phyloP scores from a whole-genome alignment of 2,797 vertebrate genomes.

The Loriculus beryllinus region DNA sequence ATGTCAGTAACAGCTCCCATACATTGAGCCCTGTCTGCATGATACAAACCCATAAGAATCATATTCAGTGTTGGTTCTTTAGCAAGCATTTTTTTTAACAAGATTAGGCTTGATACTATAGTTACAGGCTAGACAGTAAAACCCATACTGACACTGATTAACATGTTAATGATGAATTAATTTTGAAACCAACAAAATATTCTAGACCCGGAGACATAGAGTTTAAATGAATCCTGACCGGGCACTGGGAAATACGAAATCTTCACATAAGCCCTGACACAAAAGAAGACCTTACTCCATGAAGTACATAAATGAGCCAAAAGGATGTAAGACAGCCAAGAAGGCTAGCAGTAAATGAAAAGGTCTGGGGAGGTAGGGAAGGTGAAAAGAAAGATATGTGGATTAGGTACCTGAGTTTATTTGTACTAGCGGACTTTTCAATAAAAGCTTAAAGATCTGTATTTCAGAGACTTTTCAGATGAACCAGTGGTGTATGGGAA shows the following conservation, averaged over 20 bases:
- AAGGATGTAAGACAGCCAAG: neutral
- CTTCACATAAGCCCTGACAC: constrained; percentile 10
- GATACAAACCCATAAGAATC: neutral
- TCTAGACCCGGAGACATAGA: neutral
- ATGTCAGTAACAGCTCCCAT: neutral
- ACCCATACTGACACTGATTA: neutral
- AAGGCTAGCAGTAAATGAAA: neutral
- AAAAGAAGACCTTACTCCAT: neutral
- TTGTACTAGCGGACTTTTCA: neutral
- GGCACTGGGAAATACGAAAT: constrained; percentile 30
- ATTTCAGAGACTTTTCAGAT: constrained; percentile 9
- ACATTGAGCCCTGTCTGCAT: neutral
- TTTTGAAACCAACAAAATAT: constrained; percentile 4
- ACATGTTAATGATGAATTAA: neutral
- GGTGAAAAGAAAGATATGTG: neutral
- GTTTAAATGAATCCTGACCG: constrained; percentile 49
- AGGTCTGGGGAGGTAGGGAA: neutral
- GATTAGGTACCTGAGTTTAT: neutral
- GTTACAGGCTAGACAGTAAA: neutral
- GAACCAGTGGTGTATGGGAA: neutral
- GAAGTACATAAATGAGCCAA: neutral
- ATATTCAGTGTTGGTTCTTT: neutral
- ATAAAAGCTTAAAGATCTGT: neutral
- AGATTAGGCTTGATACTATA: neutral
- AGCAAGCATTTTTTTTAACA: neutral